Percentiles rank a stretch among this genome's conserved stretches.
Conservation (phyloP, 2,797 vertebrate genomes). For the Mustela erminea region DNA sequence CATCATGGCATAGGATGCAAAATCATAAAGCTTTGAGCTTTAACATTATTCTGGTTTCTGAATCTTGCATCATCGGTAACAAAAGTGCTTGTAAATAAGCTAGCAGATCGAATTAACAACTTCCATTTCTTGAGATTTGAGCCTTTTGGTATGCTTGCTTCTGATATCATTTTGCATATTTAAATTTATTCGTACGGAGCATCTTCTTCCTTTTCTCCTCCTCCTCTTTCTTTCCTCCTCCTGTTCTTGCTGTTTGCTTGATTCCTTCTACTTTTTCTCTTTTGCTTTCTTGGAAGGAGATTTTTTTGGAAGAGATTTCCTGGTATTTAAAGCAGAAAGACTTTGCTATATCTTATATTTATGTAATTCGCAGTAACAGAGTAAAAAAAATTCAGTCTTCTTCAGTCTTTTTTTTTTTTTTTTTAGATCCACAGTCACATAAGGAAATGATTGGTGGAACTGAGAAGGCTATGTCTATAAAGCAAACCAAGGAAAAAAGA, state of each 20-base stretch:
- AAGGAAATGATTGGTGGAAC: slow-evolving; percentile 79
- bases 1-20: neutral
- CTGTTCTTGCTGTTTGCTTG: neutral
- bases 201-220: neutral
- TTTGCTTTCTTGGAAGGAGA: neutral
- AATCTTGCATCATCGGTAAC: slow-evolving; percentile 61
- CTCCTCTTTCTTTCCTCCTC: neutral
- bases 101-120: slow-evolving; percentile 53
- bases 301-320: slow-evolving; percentile 73
- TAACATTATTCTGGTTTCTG: neutral
- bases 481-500: slow-evolving; percentile 73
- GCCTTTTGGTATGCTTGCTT: slow-evolving; percentile 49
- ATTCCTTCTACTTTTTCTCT: neutral
- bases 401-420: slow-evolving; percentile 70
- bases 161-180: slow-evolving; percentile 60
- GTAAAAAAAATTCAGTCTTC: neutral
- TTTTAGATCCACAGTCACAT: slow-evolving; percentile 69
- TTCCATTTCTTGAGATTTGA: slow-evolving; percentile 67
- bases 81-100: slow-evolving; percentile 66
- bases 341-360: slow-evolving; percentile 76
- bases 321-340: slow-evolving; percentile 67
- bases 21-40: neutral
- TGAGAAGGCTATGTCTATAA: slow-evolving; percentile 32
- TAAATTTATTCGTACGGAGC: slow-evolving; percentile 67
- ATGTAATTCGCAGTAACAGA: slow-evolving; percentile 76